These are phyloP conservation scores for Adoxophyes honmai DNA, from an alignment of 1,140 invertebrate genomes.

Conservation along the genomic window DNA sequence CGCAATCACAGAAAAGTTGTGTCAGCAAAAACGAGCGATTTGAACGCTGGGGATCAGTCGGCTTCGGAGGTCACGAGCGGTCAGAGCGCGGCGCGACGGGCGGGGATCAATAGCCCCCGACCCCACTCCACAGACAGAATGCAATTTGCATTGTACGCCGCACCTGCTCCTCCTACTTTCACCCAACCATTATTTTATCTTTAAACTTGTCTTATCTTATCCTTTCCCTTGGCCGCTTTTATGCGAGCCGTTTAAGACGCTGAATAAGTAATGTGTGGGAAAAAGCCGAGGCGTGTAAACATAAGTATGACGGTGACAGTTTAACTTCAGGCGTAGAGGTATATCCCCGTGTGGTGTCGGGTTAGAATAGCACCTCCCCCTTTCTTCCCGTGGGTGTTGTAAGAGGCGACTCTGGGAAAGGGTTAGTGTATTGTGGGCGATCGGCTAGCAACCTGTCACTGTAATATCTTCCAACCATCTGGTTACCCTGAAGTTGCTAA, in stretches of 20 bases:
- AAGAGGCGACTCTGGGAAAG: too few relatives aligned
- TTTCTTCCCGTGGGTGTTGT: too few relatives aligned
- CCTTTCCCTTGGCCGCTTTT: conserved; percentile 11
- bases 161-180: conserved; percentile 23
- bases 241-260: not conserved
- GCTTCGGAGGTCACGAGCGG: conserved; percentile 57
- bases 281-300: not conserved
- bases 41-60: conserved; percentile 30
- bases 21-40: conserved; percentile 6
- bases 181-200: conserved; percentile 10
- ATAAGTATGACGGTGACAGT: not conserved
- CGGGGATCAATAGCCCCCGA: conserved; percentile 57
- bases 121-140: conserved; percentile 38
- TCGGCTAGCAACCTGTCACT: too few relatives aligned
- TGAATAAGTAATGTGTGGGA: not conserved
- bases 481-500: too few relatives aligned
- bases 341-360: too few relatives aligned
- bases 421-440: too few relatives aligned
- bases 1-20: too few relatives aligned
- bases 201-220: conserved; percentile 14
- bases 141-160: conserved; percentile 46
- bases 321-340: too few relatives aligned
- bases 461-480: too few relatives aligned
- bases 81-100: conserved; percentile 61
- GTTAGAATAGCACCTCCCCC: too few relatives aligned